A percentile compares a stretch with the other conserved stretches of the same genome.
phyloP scores from a whole-genome alignment of 2,113 vertebrate species.

The Microcebus jonahi region DNA sequence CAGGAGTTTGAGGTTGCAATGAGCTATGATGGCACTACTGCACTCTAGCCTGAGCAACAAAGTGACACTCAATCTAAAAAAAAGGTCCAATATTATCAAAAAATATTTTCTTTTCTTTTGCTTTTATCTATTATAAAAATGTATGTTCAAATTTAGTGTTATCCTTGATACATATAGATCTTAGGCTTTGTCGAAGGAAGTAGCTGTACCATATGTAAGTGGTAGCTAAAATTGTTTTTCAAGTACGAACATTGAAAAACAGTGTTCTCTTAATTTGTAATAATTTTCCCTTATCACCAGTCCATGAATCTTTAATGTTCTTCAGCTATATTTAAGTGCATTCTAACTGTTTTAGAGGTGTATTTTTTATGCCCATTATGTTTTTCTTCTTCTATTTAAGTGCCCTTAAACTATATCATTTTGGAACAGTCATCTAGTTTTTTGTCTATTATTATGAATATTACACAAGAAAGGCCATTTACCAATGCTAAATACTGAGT shows the following conservation, averaged over 20 bases:
- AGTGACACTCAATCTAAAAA: too few relatives aligned
- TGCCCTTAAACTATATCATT: not conserved
- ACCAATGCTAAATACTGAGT: not conserved
- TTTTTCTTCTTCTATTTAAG: not conserved
- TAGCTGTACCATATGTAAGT: not conserved
- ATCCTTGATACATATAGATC: not conserved
- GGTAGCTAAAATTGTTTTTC: not conserved
- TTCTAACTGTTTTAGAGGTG: not conserved
- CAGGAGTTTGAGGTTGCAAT: too few relatives aligned
- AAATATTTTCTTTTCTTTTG: not conserved
- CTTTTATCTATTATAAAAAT: not conserved
- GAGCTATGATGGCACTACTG: too few relatives aligned
- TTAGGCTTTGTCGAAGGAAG: not conserved
- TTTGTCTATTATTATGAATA: not conserved
- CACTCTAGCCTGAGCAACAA: too few relatives aligned
- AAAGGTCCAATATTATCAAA: not conserved
- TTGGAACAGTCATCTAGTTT: not conserved
- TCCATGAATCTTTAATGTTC: not conserved
- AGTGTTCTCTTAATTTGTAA: not conserved
- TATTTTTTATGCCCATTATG: not conserved
- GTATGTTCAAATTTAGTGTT: not conserved
- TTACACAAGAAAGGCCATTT: not conserved
- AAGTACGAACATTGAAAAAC: not conserved
- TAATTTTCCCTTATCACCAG: not conserved
- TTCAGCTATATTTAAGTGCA: not conserved